Base-by-base conservation (phyloP, 2,113 vertebrate genomes). In the Nerophis ophidion region DNA sequence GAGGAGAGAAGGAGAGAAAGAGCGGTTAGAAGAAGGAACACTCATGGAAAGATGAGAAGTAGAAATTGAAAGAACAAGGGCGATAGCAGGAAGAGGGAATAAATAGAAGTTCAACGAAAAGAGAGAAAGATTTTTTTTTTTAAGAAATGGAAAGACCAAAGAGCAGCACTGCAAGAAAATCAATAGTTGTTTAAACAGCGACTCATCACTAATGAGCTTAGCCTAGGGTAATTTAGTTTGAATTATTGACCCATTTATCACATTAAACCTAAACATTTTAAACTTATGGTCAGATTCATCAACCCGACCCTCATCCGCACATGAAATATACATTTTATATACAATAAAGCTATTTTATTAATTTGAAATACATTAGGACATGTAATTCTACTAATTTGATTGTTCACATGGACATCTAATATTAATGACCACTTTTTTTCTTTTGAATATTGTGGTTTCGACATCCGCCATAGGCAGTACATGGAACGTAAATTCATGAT, bases 101-200 rank as follows among this genome's bases (percentile, higher is more conserved):
- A 36, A 63, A 48, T 58, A 47, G 47, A 49, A 51, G 65, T 49
- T 16, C 46, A 65, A 44, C 19, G 16, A 19, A 45, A 63, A 17
- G 7, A 46, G 33, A 15, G 16, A 36, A 54, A n/a, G n/a, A n/a
- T n/a, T n/a, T n/a, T n/a, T n/a, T n/a, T n/a, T n/a, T n/a, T n/a
- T n/a, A n/a, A 46, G 17, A 71, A 67, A 64, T 46, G 47, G 36
- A 14, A 47, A 48, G 16, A 38, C 2, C 10, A 45, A 9, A 48
- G 57, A 57, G 4, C 52, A 51, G 57, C 12, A 42, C 54, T 5
- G 66, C 63, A 75, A 57, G 60, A 51, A 81, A 87, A 89, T 88
- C 89, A 84, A 90, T 89, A 87, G 38, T 48, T 81, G 74, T 80
- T 87, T 68, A 84, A 75, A 85, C 77, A 72, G 53, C 59, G 74